Evolutionary conservation across 2,113 vertebrate species (phyloP).

Genomic region (Cephalopholis sonnerati): DNA sequence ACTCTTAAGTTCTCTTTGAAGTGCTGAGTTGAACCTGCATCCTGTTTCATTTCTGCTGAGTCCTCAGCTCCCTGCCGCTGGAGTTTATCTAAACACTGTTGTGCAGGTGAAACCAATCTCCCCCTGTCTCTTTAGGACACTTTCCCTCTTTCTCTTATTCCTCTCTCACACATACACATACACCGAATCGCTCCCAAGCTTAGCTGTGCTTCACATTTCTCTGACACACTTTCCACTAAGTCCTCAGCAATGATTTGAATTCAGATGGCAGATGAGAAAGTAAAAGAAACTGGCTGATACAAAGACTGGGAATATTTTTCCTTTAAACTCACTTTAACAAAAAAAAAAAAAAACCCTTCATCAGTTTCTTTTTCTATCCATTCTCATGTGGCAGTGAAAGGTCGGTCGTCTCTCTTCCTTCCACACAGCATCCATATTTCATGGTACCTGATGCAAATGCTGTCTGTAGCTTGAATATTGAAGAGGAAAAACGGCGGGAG

Average conservation of each 20-base stretch:
- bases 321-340: slow-evolving; percentile 20
- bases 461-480: slow-evolving; percentile 48
- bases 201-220: slow-evolving; percentile 37
- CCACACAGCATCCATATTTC: slow-evolving; percentile 73
- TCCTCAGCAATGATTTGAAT: slow-evolving; percentile 41
- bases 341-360: background rate
- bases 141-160: slow-evolving; percentile 39
- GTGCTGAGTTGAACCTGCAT: slow-evolving; percentile 57
- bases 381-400: slow-evolving; percentile 61
- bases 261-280: slow-evolving; percentile 45
- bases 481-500: slow-evolving; percentile 18
- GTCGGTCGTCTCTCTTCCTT: slow-evolving; percentile 45
- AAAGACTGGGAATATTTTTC: slow-evolving; percentile 36
- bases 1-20: slow-evolving; percentile 58
- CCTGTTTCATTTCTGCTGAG: slow-evolving; percentile 69
- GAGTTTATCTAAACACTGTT: slow-evolving; percentile 67
- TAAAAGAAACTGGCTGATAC: slow-evolving; percentile 15
- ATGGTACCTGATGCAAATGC: slow-evolving; percentile 67
- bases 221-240: slow-evolving; percentile 44
- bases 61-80: slow-evolving; percentile 57
- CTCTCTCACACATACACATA: slow-evolving; percentile 17
- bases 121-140: slow-evolving; percentile 36
- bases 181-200: background rate
- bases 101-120: slow-evolving; percentile 73
- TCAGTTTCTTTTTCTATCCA: slow-evolving; percentile 21